Base-by-base conservation (phyloP, 2,888 invertebrate genomes). In the Gymnocheta viridis region DNA sequence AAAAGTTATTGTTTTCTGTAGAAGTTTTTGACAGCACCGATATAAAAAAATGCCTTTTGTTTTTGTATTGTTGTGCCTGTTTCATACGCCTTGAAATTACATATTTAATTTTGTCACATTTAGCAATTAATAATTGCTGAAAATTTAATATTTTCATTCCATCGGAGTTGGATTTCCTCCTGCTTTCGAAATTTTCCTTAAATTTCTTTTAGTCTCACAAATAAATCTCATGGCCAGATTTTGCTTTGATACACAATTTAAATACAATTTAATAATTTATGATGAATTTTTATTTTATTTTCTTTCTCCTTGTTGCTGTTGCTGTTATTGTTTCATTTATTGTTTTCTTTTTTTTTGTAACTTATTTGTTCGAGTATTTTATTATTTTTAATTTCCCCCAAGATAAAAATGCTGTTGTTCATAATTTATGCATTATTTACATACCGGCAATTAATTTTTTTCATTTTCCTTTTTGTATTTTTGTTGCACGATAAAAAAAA, bases 401-500 rank as follows among this genome's bases (percentile, higher is more conserved):
- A 72, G 79, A 72, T 72, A 79, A 58, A 58, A 67, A 76, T 66
- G 12, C 44, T 58, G 35, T 80, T 58, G 35, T 80, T 73, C 66
- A 64, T 80, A 80, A 80, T 73, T 73, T 80, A 82, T 72, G 82
- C 77, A 62, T 82, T 82, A 82, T 77, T 82, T 82, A 70, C 81
- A 77, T 72, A 77, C 77, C 44, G 70, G 82, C 77, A 77, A 77
- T 82, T 72, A 82, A 72, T 66, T 44, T 44, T 76, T 14, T 64
- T 3, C 38, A 7, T 51, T 58, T 47, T 14, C n/a, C 5, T 32
- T 49, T 17, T 38, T 27, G 4, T 24, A 41, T 41, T 47, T 44
- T 7, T 47, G 17, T 32, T 47, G 67, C 17, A 51, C 51, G 62
- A 47, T 76, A 56, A 56, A 67, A 56, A 54, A 2, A 7, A 24